phyloP scores from a whole-genome alignment of 1,140 invertebrate species.

The Meloidogyne floridensis region DNA sequence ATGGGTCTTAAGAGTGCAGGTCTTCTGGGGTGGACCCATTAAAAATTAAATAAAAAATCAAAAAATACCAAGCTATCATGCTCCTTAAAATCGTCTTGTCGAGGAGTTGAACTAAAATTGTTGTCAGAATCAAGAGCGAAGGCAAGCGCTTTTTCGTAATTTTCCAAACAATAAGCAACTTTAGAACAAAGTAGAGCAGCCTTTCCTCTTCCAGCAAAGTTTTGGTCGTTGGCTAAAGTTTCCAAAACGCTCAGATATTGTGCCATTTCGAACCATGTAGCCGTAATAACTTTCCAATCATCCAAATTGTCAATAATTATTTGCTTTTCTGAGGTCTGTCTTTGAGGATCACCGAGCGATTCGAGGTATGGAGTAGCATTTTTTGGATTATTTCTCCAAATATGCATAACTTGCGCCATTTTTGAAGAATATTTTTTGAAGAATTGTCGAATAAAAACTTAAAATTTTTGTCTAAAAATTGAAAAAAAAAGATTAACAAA shows the following conservation, averaged over 20 bases:
- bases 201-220: conserved; percentile 81
- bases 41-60: conserved; percentile 47
- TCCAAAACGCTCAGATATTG: conserved; percentile 57
- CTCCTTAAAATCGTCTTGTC: conserved; percentile 81
- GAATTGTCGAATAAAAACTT: too few species aligned
- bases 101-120: conserved; percentile 77
- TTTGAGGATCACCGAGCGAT: neutral
- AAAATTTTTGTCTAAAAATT: too few species aligned
- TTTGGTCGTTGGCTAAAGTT: conserved; percentile 82
- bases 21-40: conserved; percentile 63
- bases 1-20: too few species aligned
- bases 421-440: neutral
- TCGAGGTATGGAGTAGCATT: conserved; percentile 6
- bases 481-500: too few species aligned
- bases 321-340: conserved; percentile 49
- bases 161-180: conserved; percentile 66
- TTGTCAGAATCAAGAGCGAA: conserved; percentile 55
- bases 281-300: conserved; percentile 59
- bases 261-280: conserved; percentile 64
- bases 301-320: conserved; percentile 58
- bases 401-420: conserved; percentile 5
- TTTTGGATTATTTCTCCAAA: neutral
- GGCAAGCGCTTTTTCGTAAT: conserved; percentile 51
- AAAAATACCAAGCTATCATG: conserved; percentile 51
- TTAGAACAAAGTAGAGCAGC: conserved; percentile 96